Conservation (phyloP, 2,888 invertebrate species). For the Congeria kusceri region DNA sequence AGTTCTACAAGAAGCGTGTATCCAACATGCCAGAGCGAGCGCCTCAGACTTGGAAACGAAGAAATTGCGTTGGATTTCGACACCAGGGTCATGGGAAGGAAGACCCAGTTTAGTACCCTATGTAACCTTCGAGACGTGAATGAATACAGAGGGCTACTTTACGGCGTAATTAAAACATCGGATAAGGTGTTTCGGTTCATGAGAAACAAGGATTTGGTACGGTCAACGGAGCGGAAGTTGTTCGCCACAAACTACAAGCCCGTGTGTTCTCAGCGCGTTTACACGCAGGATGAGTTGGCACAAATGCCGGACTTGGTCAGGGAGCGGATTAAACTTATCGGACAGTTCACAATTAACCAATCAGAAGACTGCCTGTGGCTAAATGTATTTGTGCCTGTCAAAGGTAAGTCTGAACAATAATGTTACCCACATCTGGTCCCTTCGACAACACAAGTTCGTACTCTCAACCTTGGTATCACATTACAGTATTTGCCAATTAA, state of each 20-base stretch:
- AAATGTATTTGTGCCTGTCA: slow-evolving; percentile 24
- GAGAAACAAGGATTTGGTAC: slow-evolving; percentile 2
- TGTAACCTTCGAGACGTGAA: slow-evolving; percentile 24
- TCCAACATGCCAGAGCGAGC: too few relatives aligned
- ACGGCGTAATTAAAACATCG: slow-evolving; percentile 12
- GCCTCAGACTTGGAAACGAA: slow-evolving; percentile 2
- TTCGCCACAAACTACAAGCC: slow-evolving; percentile 43
- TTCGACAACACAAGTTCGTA: too few relatives aligned
- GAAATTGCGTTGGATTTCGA: slow-evolving; percentile 14
- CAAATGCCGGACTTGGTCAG: not conserved
- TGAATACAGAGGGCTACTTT: slow-evolving; percentile 33
- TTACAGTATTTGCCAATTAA: too few relatives aligned
- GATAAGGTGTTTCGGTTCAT: slow-evolving; percentile 20
- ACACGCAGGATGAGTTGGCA: not conserved
- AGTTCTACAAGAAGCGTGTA: too few relatives aligned
- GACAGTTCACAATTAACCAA: slow-evolving; percentile 17
- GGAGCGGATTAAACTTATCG: slow-evolving; percentile 1
- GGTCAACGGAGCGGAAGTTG: slow-evolving; percentile 5
- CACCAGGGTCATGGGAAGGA: slow-evolving; percentile 15
- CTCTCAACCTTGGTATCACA: too few relatives aligned
- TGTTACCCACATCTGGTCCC: too few relatives aligned
- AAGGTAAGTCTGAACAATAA: slow-evolving; percentile 2
- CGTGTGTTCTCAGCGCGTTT: slow-evolving; percentile 41
- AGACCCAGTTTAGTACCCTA: slow-evolving; percentile 3
- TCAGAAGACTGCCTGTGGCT: slow-evolving; percentile 34